Evolutionary conservation across 2,797 vertebrate species (phyloP).

Genomic region (Pteropus rufus): DNA sequence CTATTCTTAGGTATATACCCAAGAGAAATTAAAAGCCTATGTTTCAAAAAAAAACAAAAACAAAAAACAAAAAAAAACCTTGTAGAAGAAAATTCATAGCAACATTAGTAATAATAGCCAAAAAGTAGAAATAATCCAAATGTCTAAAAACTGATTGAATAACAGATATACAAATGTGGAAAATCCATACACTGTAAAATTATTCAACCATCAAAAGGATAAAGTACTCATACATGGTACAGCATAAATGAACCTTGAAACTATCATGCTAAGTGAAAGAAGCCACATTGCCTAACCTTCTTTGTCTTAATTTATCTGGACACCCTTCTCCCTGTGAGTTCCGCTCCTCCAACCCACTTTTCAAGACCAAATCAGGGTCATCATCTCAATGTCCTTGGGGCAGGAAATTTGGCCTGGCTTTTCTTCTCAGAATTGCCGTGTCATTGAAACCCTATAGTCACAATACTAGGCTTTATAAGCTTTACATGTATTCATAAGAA

Average conservation of each 20-base stretch:
- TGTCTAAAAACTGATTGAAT: neutral
- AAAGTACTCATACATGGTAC: neutral
- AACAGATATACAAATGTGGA: neutral
- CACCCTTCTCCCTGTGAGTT: fast-evolving
- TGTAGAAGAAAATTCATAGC: neutral
- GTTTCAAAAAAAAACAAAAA: neutral
- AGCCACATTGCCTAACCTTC: neutral
- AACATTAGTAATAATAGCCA: neutral
- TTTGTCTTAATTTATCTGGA: neutral
- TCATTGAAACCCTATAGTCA: neutral
- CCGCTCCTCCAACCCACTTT: neutral
- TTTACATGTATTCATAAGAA: neutral
- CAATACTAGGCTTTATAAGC: neutral
- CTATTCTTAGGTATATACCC: neutral
- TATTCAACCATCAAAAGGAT: neutral
- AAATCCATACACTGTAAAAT: neutral
- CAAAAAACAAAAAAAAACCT: neutral
- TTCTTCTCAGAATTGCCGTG: neutral
- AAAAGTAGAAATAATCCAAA: neutral
- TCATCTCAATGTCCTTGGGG: neutral
- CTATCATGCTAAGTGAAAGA: neutral
- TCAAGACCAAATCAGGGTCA: neutral
- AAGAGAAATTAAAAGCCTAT: neutral
- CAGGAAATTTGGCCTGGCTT: neutral
- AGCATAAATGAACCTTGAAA: neutral